Conservation (phyloP, 1,140 invertebrate species). For the Microplitis mediator region DNA sequence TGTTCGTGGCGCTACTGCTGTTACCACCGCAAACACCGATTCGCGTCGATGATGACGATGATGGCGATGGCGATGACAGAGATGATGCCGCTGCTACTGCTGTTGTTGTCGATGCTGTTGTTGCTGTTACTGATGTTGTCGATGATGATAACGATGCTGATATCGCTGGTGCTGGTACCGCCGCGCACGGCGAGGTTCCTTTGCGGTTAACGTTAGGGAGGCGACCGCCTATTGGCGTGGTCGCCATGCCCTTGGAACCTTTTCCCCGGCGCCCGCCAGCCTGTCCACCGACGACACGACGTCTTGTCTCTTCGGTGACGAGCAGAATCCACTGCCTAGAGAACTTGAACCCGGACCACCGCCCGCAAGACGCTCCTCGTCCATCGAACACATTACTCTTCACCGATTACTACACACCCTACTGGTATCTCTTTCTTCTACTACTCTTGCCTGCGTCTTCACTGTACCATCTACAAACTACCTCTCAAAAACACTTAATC, state of each 20-base stretch:
- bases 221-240: constrained; percentile 62
- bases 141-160: constrained; percentile 36
- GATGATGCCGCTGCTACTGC: background rate
- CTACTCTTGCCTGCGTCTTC: constrained; percentile 13
- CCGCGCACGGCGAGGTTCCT: constrained; percentile 56
- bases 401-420: constrained; percentile 32
- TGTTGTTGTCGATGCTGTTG: background rate
- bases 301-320: constrained; percentile 49
- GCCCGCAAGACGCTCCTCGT: constrained; percentile 58
- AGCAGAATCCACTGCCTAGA: constrained; percentile 39
- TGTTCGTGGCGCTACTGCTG: background rate
- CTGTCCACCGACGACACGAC: constrained; percentile 55
- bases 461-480: background rate
- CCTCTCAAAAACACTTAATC: background rate
- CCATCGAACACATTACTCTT: constrained; percentile 61
- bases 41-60: background rate
- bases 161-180: constrained; percentile 61
- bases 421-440: constrained; percentile 19
- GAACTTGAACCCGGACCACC: constrained; percentile 54
- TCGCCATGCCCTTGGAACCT: constrained; percentile 62
- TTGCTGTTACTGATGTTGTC: constrained; percentile 31
- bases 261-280: constrained; percentile 61
- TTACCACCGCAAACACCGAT: constrained; percentile 13
- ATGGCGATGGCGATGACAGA: background rate
- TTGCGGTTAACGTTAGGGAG: constrained; percentile 60